Evolutionary conservation across 1,140 invertebrate species (phyloP), one percentile per base, ranked within the genome.

Genomic region (Lucilia sericata): DNA sequence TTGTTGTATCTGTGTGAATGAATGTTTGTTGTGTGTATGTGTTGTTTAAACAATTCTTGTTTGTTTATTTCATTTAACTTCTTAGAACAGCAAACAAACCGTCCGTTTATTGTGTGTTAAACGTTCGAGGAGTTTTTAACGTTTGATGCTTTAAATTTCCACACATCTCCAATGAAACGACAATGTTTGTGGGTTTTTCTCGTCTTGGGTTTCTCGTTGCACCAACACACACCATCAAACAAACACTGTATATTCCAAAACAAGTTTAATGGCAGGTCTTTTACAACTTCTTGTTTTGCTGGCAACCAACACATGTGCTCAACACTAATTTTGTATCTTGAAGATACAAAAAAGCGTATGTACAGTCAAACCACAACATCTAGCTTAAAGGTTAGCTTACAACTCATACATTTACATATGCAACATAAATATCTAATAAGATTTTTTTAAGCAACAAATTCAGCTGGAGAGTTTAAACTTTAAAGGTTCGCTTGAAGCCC

Each of bases 41-140:
- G 42, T 42, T 42, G 42, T 42, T 42, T 60, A 60, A 60, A 17
- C n/a, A 17, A n/a, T 60, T 60, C 55, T 78, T 78, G 34, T 78
- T 78, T 36, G 34, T 30, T 30, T 75, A 17, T 55, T 55, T 55
- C 51, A 14, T 55, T 17, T 17, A 55, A 55, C 14, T 55, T 42
- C 42, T 42, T 42, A 42, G 51, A 55, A 55, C 51, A 55, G 17
- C 42, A 42, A 42, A 42, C 42, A 42, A 34, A 78, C 19, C 17
- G 21, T 80, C 76, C 76, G 76, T 80, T 80, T 19, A 51, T 36
- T 49, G 42, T 80, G 76, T 80, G 42, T 80, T 49, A 80, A 80
- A 80, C 47, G 42, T 21, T 80, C 42, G 76, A 80, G 42, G 19
- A 13, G 76, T 51, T 49, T 49, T 80, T 80, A 80, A 80, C 76